A percentile compares a stretch with the other conserved stretches of the same genome.
Conservation (phyloP, 2,888 invertebrate species). For the Epinotia ramella region DNA sequence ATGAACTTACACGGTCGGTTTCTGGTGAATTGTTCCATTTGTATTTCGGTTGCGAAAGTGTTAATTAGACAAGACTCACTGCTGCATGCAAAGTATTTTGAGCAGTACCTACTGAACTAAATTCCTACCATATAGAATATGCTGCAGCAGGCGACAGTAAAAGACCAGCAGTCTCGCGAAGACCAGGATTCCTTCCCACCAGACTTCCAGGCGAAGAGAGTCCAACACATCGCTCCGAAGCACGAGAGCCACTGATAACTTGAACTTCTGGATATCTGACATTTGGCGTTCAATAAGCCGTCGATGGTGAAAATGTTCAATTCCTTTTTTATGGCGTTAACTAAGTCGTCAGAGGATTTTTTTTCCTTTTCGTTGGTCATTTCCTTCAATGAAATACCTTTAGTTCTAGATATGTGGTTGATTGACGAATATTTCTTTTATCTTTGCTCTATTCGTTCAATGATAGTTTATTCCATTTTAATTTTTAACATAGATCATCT, state of each 20-base stretch:
- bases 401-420: background rate
- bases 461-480: no score
- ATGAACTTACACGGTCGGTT: no score
- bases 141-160: slow-evolving; percentile 71
- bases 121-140: slow-evolving; percentile 62
- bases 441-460: background rate
- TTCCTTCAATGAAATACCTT: background rate
- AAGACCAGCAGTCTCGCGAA: slow-evolving; percentile 77
- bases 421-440: background rate
- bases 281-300: background rate
- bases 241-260: slow-evolving; percentile 64
- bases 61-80: no score
- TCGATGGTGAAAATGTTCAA: background rate
- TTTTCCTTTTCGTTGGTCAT: background rate
- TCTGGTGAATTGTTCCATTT: no score
- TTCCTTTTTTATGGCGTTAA: no score
- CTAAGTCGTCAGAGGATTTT: background rate
- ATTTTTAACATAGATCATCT: no score
- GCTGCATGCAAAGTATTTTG: background rate
- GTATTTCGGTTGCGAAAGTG: no score
- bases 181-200: slow-evolving; percentile 81
- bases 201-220: slow-evolving; percentile 78
- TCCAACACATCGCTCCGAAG: slow-evolving; percentile 77
- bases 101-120: background rate
- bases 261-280: slow-evolving; percentile 29